phyloP scores from a whole-genome alignment of 2,888 invertebrate species.

The Spatulosminthurus flaviceps region DNA sequence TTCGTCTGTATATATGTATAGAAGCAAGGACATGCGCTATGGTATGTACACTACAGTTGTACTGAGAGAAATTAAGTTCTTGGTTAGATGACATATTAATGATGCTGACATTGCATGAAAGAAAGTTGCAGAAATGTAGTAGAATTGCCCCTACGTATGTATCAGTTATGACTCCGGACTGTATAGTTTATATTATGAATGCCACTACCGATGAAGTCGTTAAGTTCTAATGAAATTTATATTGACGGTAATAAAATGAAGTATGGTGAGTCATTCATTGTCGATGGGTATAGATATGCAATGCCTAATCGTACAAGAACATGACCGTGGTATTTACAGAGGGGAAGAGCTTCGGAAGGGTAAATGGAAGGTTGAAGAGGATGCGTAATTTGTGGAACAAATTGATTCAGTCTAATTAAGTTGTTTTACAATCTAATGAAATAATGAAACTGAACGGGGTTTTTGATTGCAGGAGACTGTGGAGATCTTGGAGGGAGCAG shows the following conservation, averaged over 20 bases:
- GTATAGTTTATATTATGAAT: neutral
- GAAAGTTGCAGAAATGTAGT: too few relatives aligned
- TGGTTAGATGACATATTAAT: too few relatives aligned
- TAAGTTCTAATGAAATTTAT: conserved; percentile 26
- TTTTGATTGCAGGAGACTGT: conserved; percentile 35
- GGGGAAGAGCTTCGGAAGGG: too few relatives aligned
- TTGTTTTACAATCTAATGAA: neutral
- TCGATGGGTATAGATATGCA: too few relatives aligned
- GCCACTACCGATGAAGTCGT: conserved; percentile 30
- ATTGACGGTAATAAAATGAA: conserved; percentile 12
- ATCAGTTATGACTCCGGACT: too few relatives aligned
- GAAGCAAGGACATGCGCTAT: neutral
- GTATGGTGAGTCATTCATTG: neutral
- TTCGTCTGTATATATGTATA: too few relatives aligned
- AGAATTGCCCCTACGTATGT: too few relatives aligned
- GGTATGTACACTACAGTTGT: too few relatives aligned
- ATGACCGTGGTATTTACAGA: too few relatives aligned
- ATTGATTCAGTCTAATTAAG: neutral
- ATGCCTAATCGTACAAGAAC: too few relatives aligned
- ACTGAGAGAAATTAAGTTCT: too few relatives aligned
- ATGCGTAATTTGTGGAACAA: conserved; percentile 1
- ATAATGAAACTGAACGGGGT: neutral
- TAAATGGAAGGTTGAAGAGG: neutral
- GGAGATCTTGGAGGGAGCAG: conserved; percentile 60
- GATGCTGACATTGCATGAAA: too few relatives aligned